Base-by-base conservation (phyloP, 2,113 vertebrate species). In the Todiramphus saurophagus region DNA sequence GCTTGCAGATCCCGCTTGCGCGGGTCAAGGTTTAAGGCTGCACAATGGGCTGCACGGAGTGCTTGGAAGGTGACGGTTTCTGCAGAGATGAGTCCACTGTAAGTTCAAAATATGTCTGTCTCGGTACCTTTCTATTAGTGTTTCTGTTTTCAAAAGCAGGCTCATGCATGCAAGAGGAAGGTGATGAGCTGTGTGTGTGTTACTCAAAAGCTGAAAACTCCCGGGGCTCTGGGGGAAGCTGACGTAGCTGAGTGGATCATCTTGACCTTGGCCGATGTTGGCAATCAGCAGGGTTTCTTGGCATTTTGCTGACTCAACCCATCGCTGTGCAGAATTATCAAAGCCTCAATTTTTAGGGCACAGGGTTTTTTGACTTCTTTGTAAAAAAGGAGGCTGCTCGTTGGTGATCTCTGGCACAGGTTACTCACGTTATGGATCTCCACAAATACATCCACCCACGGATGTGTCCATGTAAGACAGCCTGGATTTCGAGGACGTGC, bases 1-100 rank as follows among this genome's bases (percentile, higher is more conserved):
- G 16, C 25, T 11, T 79, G 5, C 3, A 28, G 30, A 16, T 85
- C 23, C 59, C n/a, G 35, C 66, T 72, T 25, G 18, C 7, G 0
- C 9, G 18, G 53, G 46, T 6, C 39, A 14, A 33, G 5, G 51
- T 39, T 60, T 50, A 37, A 31, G 78, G 11, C 16, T 48, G 1
- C 12, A 5, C 37, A 33, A 30, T 43, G 21, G 60, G 27, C 81
- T 43, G 11, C 21, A 1, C 0, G 3, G 37, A 16, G 28, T 18
- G 63, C 60, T 46, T 50, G 33, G 27, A 44, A 68, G 60, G 62
- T 35, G 44, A 9, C 18, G 11, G 43, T 5, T 75, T 68, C 68
- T 60, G 43, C 67, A 16, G 20, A 25, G 50, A 7, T 18, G 60
- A 66, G 20, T 70, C 50, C 70, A 15, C 23, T 59, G 2, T 8